These are phyloP conservation scores for Diceros bicornis DNA, from an alignment of 2,797 vertebrate genomes.

Conservation along the genomic window DNA sequence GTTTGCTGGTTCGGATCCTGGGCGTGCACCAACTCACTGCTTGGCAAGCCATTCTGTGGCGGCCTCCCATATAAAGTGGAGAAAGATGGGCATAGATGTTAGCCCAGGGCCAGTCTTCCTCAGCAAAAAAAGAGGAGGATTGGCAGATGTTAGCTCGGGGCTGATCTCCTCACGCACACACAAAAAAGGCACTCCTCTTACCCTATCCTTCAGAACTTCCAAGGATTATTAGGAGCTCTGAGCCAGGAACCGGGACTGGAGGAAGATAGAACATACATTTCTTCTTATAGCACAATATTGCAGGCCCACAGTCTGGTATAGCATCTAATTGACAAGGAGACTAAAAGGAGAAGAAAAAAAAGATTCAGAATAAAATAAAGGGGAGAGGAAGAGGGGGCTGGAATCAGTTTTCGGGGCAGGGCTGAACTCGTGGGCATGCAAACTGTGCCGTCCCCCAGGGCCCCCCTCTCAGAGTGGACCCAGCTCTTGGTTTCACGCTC, in stretches of 20 bases:
- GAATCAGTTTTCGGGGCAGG: not conserved
- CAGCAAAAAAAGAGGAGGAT: too few species aligned
- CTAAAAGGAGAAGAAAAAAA: not conserved
- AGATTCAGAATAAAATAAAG: not conserved
- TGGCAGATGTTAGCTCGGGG: too few species aligned
- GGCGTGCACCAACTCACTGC: too few species aligned
- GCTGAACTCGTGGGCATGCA: not conserved
- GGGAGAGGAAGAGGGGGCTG: not conserved
- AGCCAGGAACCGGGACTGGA: not conserved
- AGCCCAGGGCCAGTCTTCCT: too few species aligned
- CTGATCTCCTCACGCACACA: too few species aligned
- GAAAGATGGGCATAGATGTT: too few species aligned
- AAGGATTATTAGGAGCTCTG: not conserved
- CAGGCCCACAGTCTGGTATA: not conserved
- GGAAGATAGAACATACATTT: not conserved
- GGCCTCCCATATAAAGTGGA: too few species aligned
- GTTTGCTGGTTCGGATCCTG: too few species aligned
- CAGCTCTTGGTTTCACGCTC: not conserved
- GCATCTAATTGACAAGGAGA: not conserved
- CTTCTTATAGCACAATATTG: not conserved
- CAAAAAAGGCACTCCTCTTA: not conserved
- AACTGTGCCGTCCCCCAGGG: accelerated
- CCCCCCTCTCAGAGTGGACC: not conserved
- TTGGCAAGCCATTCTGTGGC: too few species aligned
- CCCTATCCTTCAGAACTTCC: not conserved